Conservation (phyloP, 2,888 invertebrate genomes). For the Zeuzera pyrina region DNA sequence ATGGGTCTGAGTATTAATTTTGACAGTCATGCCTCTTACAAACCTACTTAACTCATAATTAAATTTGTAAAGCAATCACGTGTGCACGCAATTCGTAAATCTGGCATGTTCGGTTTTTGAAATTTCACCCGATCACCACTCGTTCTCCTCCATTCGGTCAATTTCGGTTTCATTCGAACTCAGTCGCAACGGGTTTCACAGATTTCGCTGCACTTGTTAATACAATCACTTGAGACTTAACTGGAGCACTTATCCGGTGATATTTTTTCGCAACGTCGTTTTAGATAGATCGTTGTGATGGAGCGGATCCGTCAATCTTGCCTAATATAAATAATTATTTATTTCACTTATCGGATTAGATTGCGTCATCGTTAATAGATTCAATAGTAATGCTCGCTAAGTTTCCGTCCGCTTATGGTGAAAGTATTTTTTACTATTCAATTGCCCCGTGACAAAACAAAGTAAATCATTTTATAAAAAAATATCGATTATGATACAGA, state of each 20-base stretch:
- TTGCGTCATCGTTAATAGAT: conserved; percentile 12
- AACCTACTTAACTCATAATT: conserved; percentile 22
- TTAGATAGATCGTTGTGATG: conserved; percentile 19
- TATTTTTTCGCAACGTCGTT: conserved; percentile 28
- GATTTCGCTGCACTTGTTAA: conserved; percentile 25
- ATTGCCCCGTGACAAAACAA: too few relatives aligned
- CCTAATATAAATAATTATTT: conserved; percentile 22
- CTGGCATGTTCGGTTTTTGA: conserved; percentile 25
- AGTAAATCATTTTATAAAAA: too few relatives aligned
- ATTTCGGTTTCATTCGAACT: conserved; percentile 8
- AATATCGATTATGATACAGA: too few relatives aligned
- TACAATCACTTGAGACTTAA: conserved; percentile 42
- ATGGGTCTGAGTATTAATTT: conserved; percentile 15
- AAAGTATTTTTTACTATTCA: too few relatives aligned
- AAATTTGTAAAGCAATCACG: conserved; percentile 29
- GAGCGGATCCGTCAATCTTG: conserved; percentile 40
- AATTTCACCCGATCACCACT: conserved; percentile 2
- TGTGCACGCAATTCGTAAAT: conserved; percentile 14
- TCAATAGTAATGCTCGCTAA: conserved; percentile 1
- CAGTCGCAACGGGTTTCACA: conserved; percentile 18
- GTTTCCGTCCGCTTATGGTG: conserved; percentile 1
- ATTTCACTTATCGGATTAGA: conserved; percentile 22
- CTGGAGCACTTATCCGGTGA: conserved; percentile 35
- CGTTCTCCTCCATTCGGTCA: conserved; percentile 14
- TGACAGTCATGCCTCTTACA: conserved; percentile 18